These are phyloP conservation scores for Enteromius afrohamiltoni DNA, from an alignment of 2,797 vertebrate species.

Conservation along the genomic window DNA sequence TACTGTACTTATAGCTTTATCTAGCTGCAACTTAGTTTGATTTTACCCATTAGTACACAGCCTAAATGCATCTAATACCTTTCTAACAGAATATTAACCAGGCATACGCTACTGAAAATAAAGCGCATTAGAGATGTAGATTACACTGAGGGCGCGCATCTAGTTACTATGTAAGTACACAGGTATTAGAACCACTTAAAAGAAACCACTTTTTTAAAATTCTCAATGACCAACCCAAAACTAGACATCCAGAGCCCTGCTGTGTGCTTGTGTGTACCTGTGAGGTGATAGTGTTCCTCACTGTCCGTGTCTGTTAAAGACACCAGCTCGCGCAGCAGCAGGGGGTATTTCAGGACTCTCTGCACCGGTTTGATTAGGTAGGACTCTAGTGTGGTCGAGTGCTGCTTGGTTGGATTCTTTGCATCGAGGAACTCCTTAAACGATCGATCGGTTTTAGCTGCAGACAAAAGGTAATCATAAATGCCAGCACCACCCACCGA, in stretches of 20 bases:
- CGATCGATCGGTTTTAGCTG: slow-evolving; percentile 92
- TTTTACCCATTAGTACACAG: too few relatives aligned
- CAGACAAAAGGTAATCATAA: slow-evolving; percentile 27
- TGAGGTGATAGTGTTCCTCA: slow-evolving; percentile 96
- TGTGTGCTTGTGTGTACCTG: slow-evolving; percentile 74
- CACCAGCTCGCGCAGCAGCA: slow-evolving; percentile 94
- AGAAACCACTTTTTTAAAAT: background rate
- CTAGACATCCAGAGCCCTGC: background rate
- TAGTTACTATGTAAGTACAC: too few relatives aligned
- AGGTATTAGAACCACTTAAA: too few relatives aligned
- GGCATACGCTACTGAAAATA: too few relatives aligned
- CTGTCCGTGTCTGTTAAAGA: slow-evolving; percentile 93
- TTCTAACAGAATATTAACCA: too few relatives aligned
- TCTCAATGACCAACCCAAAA: background rate
- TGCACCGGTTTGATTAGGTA: slow-evolving; percentile 99
- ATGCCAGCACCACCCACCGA: background rate
- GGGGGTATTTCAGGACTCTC: slow-evolving; percentile 95
- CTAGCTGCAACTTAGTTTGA: too few relatives aligned
- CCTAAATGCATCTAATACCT: too few relatives aligned
- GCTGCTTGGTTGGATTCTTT: slow-evolving; percentile 95
- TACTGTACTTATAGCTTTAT: too few relatives aligned
- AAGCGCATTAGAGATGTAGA: too few relatives aligned
- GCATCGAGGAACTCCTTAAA: slow-evolving; percentile 94
- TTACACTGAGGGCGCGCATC: too few relatives aligned
- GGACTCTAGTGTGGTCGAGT: slow-evolving; percentile 95